Conservation (phyloP, 2,888 invertebrate species). For the Leucophora obtusa region DNA sequence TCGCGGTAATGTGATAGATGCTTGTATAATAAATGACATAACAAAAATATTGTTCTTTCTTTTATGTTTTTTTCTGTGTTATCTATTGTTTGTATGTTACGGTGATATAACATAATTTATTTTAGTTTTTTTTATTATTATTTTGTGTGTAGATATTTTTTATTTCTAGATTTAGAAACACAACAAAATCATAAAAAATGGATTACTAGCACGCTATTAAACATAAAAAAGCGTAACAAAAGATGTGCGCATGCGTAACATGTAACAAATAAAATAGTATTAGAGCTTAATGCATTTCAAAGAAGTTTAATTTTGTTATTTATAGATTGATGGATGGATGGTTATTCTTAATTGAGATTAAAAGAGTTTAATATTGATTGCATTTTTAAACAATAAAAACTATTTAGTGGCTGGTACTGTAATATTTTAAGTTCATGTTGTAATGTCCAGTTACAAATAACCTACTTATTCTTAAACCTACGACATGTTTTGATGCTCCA, state of each 20-base stretch:
- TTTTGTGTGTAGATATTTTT: background rate
- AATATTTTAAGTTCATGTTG: background rate
- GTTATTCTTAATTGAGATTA: slow-evolving; percentile 21
- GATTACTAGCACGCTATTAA: slow-evolving; percentile 48
- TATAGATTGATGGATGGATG: background rate
- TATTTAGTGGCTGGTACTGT: background rate
- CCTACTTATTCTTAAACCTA: too few relatives aligned
- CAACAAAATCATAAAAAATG: slow-evolving; percentile 1
- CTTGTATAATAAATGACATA: slow-evolving; percentile 12
- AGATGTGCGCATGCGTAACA: slow-evolving; percentile 45
- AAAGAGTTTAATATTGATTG: background rate
- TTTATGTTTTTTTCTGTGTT: background rate
- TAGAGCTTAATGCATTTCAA: slow-evolving; percentile 8
- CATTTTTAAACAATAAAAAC: too few relatives aligned
- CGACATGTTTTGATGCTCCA: too few relatives aligned
- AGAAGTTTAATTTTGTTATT: background rate
- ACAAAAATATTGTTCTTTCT: background rate
- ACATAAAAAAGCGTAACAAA: slow-evolving; percentile 25
- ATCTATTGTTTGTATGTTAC: background rate
- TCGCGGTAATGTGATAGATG: background rate
- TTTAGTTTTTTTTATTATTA: slow-evolving; percentile 2
- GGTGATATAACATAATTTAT: slow-evolving; percentile 41
- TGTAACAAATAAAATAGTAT: background rate
- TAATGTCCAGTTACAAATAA: too few relatives aligned
- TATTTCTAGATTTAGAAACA: slow-evolving; percentile 2